A percentile compares a stretch with the other conserved stretches of the same genome.
Conservation (phyloP, 2,888 invertebrate species). For the Caenorhabditis macrosperma region DNA sequence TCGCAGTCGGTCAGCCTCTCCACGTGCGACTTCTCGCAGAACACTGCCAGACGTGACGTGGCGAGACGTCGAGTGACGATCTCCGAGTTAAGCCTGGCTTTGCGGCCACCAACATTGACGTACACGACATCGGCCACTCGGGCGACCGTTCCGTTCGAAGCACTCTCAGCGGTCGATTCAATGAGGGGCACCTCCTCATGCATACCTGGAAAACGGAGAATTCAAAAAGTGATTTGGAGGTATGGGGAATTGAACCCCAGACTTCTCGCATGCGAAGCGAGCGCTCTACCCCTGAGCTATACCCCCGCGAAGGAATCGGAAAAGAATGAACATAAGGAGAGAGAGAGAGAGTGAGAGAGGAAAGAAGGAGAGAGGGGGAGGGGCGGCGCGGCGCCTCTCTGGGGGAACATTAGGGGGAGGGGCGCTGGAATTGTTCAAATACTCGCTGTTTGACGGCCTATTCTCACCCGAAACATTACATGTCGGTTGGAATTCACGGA, state of each 20-base stretch:
- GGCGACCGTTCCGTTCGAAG: constrained; percentile 22
- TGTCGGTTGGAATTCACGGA: constrained; percentile 13
- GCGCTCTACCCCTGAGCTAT: constrained; percentile 77
- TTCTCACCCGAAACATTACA: constrained; percentile 16
- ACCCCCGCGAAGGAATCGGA: constrained; percentile 22
- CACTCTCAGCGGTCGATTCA: constrained; percentile 14
- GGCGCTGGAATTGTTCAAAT: constrained; percentile 35
- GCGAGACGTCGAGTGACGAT: constrained; percentile 60
- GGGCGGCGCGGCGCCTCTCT: constrained; percentile 17
- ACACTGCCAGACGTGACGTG: constrained; percentile 68
- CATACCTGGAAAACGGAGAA: constrained; percentile 38
- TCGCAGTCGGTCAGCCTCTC: constrained; percentile 77
- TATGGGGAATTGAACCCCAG: constrained; percentile 77
- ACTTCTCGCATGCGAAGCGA: constrained; percentile 78
- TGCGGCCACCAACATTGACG: constrained; percentile 57
- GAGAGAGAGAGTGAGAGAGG: neutral
- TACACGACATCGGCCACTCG: constrained; percentile 28
- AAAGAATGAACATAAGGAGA: constrained; percentile 2
- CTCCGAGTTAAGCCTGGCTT: constrained; percentile 48
- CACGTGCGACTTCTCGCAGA: constrained; percentile 70
- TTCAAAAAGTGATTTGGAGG: constrained; percentile 67
- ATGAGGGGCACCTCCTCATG: constrained; percentile 52
- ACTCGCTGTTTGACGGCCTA: constrained; percentile 17
- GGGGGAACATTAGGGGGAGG: constrained; percentile 27
- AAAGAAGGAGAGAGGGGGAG: neutral